Evolutionary conservation across 2,797 vertebrate species (phyloP).

Genomic region (Hephaestus fuliginosus): DNA sequence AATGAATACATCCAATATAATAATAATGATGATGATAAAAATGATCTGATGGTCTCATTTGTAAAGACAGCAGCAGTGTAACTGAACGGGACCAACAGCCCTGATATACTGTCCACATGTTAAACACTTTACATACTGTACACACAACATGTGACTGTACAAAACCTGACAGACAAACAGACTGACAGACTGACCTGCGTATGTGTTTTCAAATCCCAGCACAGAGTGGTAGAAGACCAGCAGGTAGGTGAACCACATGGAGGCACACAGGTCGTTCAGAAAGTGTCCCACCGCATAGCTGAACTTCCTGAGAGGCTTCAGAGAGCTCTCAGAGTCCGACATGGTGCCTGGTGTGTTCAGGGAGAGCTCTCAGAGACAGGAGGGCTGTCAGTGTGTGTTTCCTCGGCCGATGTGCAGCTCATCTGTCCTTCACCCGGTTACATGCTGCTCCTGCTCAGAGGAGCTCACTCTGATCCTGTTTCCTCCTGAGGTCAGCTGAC

Average conservation of each 20-base stretch:
- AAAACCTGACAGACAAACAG: not conserved
- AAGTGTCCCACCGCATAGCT: constrained; percentile 93
- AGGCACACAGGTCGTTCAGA: constrained; percentile 94
- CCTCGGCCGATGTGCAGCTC: too few relatives aligned
- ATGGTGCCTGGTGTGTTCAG: constrained; percentile 43
- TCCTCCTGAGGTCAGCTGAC: constrained; percentile 53
- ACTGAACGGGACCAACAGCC: not conserved
- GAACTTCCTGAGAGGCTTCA: constrained; percentile 77
- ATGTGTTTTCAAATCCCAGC: constrained; percentile 88
- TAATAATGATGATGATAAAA: not conserved
- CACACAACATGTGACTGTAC: too few relatives aligned
- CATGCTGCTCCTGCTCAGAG: too few relatives aligned
- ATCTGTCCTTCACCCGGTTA: too few relatives aligned
- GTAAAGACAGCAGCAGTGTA: not conserved
- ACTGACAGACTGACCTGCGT: constrained; percentile 75
- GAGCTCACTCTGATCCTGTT: too few relatives aligned
- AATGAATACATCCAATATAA: not conserved
- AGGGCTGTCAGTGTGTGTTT: too few relatives aligned
- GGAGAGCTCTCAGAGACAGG: too few relatives aligned
- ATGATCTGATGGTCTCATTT: not conserved
- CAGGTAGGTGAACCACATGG: constrained; percentile 97
- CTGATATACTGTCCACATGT: not conserved
- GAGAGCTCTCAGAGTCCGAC: constrained; percentile 60
- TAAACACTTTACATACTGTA: not conserved
- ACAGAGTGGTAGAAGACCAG: constrained; percentile 93